phyloP scores from a whole-genome alignment of 2,888 invertebrate genomes.

The Euphydryas editha region DNA sequence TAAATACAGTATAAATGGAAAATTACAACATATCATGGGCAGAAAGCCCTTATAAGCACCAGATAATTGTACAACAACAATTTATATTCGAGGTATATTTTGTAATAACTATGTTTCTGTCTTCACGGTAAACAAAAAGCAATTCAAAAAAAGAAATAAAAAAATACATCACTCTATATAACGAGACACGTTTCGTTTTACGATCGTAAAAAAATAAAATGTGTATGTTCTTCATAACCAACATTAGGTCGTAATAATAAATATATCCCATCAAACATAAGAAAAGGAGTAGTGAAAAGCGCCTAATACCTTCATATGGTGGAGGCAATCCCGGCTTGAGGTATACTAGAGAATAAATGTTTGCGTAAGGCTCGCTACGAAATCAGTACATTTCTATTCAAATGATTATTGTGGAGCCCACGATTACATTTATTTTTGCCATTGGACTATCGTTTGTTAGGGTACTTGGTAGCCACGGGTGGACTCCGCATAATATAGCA shows the following conservation, averaged over 20 bases:
- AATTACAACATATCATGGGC: no score
- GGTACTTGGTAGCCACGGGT: constrained; percentile 46
- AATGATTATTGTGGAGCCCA: constrained; percentile 78
- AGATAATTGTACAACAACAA: no score
- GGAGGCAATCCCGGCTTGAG: constrained; percentile 22
- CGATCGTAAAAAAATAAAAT: constrained; percentile 32
- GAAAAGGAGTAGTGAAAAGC: constrained; percentile 14
- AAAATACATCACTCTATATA: constrained; percentile 18
- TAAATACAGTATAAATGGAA: no score
- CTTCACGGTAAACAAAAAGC: neutral
- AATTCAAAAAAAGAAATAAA: constrained; percentile 19
- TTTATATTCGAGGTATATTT: no score
- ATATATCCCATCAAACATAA: constrained; percentile 14
- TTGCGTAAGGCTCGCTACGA: constrained; percentile 44
- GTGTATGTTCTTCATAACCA: constrained; percentile 17
- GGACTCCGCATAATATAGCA: constrained; percentile 56
- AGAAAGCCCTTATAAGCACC: no score
- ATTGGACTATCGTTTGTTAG: constrained; percentile 55
- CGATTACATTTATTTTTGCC: constrained; percentile 77
- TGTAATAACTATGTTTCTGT: no score
- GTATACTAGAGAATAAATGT: constrained; percentile 30
- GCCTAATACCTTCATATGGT: constrained; percentile 8
- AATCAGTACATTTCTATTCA: constrained; percentile 81
- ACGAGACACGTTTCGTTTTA: constrained; percentile 29
- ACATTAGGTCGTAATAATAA: constrained; percentile 24